Base-by-base conservation (phyloP, 2,113 vertebrate genomes). In the Gadus chalcogrammus region DNA sequence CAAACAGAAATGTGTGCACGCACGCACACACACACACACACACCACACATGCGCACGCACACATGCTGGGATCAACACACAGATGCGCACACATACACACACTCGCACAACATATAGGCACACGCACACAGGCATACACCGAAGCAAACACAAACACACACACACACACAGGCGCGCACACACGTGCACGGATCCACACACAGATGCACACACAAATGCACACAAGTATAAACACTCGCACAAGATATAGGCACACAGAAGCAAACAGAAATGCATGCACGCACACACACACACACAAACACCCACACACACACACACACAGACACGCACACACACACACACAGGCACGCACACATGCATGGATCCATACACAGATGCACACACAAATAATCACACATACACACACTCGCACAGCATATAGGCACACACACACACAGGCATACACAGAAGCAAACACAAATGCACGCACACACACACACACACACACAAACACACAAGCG, bases 171-270 rank as follows among this genome's bases (percentile, higher is more conserved):
- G n/a, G n/a, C 1, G 9, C 38, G 9, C 38, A 42, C 38, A 42
- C 38, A 42, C 38, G 3, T 11, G 38, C 38, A 42, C 38, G 9
- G 38, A 42, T 11, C 5, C 76, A 27, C 60, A 61, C 61, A 77
- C 76, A 63, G 22, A 63, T 22, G 27, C 61, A 63, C 61, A 31
- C 82, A 74, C 75, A 85, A 3, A 61, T 73, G 15, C 74, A 59
- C 69, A 64, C 22, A 61, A 8, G 55, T 28, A 8, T 62, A 17
- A 0, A 74, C 59, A 42, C 38, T 62, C 4, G 22, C 22, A 24
- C 22, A 24, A 24, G 22, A 24, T 24, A 24, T 24, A 24, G 22
- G 22, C 83, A 79, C 82, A 81, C 74, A 68, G 72, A 79, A 61
- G 60, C n/a, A 17, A 24, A 24, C 22, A 24, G 22, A 24, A 24